Evolutionary conservation across 2,888 invertebrate species (phyloP).

Genomic region (Campaea margaritaria): DNA sequence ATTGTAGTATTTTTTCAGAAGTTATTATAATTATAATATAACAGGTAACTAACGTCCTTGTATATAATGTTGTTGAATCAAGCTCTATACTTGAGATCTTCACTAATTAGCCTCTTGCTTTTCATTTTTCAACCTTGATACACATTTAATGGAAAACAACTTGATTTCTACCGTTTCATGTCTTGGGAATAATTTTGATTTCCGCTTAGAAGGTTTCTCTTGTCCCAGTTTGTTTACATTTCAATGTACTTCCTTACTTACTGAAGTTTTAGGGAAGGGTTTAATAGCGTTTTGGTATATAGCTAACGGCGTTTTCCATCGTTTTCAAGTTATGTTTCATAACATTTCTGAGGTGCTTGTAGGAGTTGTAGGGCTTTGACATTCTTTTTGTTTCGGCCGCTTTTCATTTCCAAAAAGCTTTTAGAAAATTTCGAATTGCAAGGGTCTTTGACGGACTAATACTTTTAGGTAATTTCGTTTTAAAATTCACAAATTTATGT

Average conservation of each 20-base stretch:
- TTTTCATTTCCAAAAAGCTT: neutral
- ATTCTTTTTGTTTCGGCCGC: neutral
- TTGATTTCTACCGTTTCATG: slow-evolving; percentile 22
- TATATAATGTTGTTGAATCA: no score
- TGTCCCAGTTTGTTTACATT: slow-evolving; percentile 50
- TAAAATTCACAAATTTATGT: no score
- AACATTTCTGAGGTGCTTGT: neutral
- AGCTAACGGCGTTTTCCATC: slow-evolving; percentile 9
- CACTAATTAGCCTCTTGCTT: slow-evolving; percentile 23
- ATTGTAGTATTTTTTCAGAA: no score
- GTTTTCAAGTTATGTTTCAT: neutral
- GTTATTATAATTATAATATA: no score
- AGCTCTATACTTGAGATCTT: neutral
- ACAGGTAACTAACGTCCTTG: no score
- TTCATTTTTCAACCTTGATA: slow-evolving; percentile 9
- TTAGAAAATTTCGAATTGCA: no score
- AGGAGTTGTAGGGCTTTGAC: neutral
- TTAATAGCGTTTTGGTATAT: slow-evolving; percentile 15
- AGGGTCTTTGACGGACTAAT: no score
- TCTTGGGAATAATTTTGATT: slow-evolving; percentile 47
- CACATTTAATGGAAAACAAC: slow-evolving; percentile 27
- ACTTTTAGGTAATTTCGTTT: no score
- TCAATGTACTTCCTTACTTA: slow-evolving; percentile 4
- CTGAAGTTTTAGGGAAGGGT: slow-evolving; percentile 33
- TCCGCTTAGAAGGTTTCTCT: slow-evolving; percentile 51